Evolutionary conservation across 2,113 vertebrate species (phyloP).

Genomic region (Pituophis catenifer): DNA sequence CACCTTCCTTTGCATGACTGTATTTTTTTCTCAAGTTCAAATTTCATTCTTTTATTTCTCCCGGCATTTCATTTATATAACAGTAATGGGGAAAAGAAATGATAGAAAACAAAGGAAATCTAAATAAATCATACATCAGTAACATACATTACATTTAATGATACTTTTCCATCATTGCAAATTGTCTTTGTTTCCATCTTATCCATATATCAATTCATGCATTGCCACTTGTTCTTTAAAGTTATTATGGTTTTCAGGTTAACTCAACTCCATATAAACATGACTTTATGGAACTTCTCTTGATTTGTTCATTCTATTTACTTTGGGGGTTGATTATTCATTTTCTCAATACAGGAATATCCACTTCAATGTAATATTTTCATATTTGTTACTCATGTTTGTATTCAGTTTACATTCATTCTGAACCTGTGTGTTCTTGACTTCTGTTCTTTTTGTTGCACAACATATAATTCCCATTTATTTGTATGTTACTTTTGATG

Average conservation of each 20-base stretch:
- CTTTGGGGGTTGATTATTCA: not conserved
- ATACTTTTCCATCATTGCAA: not conserved
- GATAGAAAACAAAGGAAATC: not conserved
- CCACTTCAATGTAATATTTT: not conserved
- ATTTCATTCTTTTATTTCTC: not conserved
- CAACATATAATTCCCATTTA: not conserved
- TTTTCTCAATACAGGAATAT: not conserved
- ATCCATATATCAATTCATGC: not conserved
- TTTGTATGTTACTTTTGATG: not conserved
- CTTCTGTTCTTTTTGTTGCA: not conserved
- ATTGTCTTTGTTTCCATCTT: not conserved
- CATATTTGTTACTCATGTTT: not conserved
- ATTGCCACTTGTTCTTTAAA: not conserved
- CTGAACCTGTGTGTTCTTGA: not conserved
- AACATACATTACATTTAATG: not conserved
- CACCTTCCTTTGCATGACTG: not conserved
- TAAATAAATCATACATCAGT: not conserved
- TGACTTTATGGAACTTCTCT: not conserved
- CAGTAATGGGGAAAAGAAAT: not conserved
- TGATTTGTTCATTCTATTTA: not conserved
- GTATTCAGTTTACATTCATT: not conserved
- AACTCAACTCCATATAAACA: not conserved
- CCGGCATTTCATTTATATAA: not conserved
- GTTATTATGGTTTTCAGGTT: not conserved
- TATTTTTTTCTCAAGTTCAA: not conserved